Percentiles rank a stretch among this genome's conserved stretches.
These are phyloP conservation scores for Laupala kohalensis DNA, from an alignment of 1,140 invertebrate genomes.

Conservation along the genomic window DNA sequence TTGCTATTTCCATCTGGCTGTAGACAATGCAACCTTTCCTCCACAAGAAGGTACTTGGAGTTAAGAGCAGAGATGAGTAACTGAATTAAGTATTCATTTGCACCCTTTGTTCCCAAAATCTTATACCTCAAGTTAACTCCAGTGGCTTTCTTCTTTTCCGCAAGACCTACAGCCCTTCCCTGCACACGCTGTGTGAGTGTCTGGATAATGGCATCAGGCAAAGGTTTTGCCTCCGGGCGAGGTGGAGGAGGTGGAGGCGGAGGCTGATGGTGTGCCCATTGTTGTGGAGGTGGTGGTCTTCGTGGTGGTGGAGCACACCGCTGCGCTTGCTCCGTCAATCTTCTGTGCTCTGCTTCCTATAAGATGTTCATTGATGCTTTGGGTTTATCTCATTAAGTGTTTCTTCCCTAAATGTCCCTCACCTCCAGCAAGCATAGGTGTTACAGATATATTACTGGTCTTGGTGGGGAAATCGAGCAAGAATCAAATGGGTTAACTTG, in stretches of 20 bases:
- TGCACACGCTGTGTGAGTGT: constrained; percentile 56
- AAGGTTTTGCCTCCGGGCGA: constrained; percentile 33
- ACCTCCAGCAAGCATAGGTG: background rate
- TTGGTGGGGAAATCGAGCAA: background rate
- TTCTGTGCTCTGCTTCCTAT: constrained; percentile 80
- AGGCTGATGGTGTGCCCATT: constrained; percentile 7
- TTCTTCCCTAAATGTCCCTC: no score
- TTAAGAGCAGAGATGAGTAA: no score
- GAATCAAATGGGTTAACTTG: background rate
- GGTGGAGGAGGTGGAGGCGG: constrained; percentile 23
- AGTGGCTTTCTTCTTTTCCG: constrained; percentile 1
- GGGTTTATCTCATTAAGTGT: no score
- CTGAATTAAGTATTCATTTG: no score
- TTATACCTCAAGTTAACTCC: background rate
- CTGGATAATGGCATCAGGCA: constrained; percentile 57
- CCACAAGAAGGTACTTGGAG: no score
- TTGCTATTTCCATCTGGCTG: no score
- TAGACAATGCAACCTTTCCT: no score
- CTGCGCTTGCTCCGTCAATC: constrained; percentile 57
- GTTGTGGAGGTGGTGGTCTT: constrained; percentile 4
- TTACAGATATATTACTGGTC: background rate
- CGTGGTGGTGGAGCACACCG: constrained; percentile 23
- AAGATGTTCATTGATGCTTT: constrained; percentile 17
- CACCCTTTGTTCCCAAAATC: background rate
- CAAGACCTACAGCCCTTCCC: constrained; percentile 36